Base-by-base conservation (phyloP, 2,888 invertebrate species). In the Argyresthia goedartella region DNA sequence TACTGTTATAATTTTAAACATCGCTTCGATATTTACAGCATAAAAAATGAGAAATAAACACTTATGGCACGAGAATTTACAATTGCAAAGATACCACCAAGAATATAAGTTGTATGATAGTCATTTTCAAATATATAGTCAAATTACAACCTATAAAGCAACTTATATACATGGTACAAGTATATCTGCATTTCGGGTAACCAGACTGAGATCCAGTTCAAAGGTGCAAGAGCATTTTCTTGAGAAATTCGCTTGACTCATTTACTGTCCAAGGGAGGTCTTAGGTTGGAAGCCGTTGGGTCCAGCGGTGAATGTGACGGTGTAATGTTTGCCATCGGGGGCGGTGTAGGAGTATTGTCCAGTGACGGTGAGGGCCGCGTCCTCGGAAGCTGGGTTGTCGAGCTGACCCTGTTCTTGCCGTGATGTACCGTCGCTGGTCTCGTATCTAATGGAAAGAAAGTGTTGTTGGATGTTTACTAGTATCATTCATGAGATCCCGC, bases 371-470 rank as follows among this genome's bases (percentile, higher is more conserved):
- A 91, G 74, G 4, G 90, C 87, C 57, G 91, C 91, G 57, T 91
- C 88, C 55, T 92, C 91, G 0, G 85, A 77, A 15, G 88, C 81
- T 52, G 91, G 92, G 54, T 88, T 87, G 76, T 92, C 91, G 1
- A 92, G 63, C 56, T 88, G 88, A 16, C 90, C 92, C 63, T 89
- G 87, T 66, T 92, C 92, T 58, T 89, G 88, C 54, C 89, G 84
- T 13, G 89, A 88, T 51, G 89, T 90, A 48, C 91, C 91, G 58
- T 92, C 91, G 61, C 91, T 91, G 25, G 91, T 90, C 64, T 91
- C 91, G 54, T 88, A 91, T 34, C 91, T 88, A 77, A 14, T 25
- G 25, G 25, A 34, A 14, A 13, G 13, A 43, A 13, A 1, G n/a
- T 39, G 2, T 25, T 25, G 25, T 25, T 25, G 6, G 25, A 25